Evolutionary conservation across 2,888 invertebrate species (phyloP).

Genomic region (Euproctis similis): DNA sequence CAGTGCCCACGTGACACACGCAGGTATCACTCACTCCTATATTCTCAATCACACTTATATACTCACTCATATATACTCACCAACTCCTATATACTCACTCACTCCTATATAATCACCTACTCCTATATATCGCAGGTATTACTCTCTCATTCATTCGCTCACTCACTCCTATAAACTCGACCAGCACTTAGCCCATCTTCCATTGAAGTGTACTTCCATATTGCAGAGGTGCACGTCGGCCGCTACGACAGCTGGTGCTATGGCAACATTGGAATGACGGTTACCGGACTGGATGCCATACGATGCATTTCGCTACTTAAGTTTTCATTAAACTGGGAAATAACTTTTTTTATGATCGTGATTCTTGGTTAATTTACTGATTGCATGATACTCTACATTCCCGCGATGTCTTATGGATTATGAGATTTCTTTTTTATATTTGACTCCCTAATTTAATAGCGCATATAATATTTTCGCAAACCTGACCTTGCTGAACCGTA

Average conservation of each 20-base stretch:
- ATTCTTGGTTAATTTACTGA: constrained; percentile 18
- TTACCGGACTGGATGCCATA: constrained; percentile 5
- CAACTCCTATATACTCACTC: too few relatives aligned
- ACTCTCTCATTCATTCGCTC: constrained; percentile 88
- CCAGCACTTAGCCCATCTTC: constrained; percentile 57
- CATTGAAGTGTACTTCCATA: too few relatives aligned
- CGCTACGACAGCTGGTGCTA: not conserved
- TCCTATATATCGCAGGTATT: constrained; percentile 77
- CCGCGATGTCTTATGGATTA: constrained; percentile 31
- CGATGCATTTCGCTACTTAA: constrained; percentile 4
- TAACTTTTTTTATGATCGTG: too few relatives aligned
- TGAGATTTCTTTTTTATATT: constrained; percentile 17
- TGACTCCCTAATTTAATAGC: too few relatives aligned
- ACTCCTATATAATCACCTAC: constrained; percentile 87
- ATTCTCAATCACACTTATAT: too few relatives aligned
- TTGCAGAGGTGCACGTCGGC: too few relatives aligned
- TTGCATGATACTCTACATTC: constrained; percentile 43
- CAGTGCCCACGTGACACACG: constrained; percentile 36
- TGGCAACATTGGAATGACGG: not conserved
- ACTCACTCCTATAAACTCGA: constrained; percentile 89
- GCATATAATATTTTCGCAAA: too few relatives aligned
- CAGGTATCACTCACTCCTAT: too few relatives aligned
- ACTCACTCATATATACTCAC: too few relatives aligned
- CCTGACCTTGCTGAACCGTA: too few relatives aligned
- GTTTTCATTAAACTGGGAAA: constrained; percentile 13